These are phyloP conservation scores for Chrysopilus asiliformis DNA, from an alignment of 2,888 invertebrate genomes.

Conservation along the genomic window DNA sequence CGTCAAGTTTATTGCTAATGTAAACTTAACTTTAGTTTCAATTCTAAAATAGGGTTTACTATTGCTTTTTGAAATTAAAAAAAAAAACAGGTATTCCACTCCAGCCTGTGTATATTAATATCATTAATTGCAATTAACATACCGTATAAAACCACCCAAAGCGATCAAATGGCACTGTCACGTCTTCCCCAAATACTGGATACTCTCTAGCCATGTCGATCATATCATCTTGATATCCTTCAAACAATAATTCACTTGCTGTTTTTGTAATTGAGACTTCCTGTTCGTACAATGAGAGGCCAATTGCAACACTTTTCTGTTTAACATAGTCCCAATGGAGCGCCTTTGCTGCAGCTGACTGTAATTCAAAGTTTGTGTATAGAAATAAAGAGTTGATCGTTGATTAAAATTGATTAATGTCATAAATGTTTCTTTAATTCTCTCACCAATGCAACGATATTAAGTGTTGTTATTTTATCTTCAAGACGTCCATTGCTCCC, in stretches of 20 bases:
- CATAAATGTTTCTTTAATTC: not conserved
- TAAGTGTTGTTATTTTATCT: conserved; percentile 59
- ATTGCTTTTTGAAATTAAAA: too few species aligned
- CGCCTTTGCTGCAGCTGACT: conserved; percentile 39
- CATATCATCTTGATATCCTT: conserved; percentile 64
- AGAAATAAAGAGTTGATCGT: too few species aligned
- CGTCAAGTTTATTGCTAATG: too few species aligned
- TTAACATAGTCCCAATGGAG: conserved; percentile 44
- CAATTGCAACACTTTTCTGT: conserved; percentile 46
- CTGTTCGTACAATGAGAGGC: conserved; percentile 43
- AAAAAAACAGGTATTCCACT: too few species aligned
- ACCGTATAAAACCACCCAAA: conserved; percentile 79
- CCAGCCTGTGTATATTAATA: too few species aligned
- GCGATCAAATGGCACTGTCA: conserved; percentile 52
- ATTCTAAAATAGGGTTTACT: too few species aligned
- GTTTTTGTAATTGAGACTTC: conserved; percentile 46
- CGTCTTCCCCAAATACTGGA: conserved; percentile 40
- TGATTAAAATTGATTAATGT: conserved; percentile 4
- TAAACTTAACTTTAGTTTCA: too few species aligned
- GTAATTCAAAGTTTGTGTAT: conserved; percentile 14
- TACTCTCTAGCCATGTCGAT: conserved; percentile 50
- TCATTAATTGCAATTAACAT: conserved; percentile 14
- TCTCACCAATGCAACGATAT: conserved; percentile 66
- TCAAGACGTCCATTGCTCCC: conserved; percentile 52
- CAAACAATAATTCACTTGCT: conserved; percentile 59